phyloP scores from a whole-genome alignment of 2,113 vertebrate genomes.

The Xiphophorus couchianus region DNA sequence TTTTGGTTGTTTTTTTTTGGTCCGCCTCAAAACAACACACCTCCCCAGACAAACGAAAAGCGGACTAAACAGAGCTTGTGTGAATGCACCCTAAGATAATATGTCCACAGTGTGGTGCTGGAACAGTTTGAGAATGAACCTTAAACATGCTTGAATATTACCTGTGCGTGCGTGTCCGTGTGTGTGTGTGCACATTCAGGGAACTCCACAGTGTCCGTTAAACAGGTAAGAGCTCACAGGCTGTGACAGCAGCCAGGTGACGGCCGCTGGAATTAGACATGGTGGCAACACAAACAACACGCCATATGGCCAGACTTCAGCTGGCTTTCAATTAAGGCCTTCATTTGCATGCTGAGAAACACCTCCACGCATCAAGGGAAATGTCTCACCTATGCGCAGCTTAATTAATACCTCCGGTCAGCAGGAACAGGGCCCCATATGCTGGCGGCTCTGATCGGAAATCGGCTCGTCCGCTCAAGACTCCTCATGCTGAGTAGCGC shows the following conservation, averaged over 20 bases:
- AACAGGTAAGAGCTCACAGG: constrained; percentile 43
- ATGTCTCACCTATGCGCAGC: constrained; percentile 29
- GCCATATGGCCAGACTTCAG: constrained; percentile 71
- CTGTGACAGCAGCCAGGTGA: constrained; percentile 41
- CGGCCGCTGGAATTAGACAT: constrained; percentile 59
- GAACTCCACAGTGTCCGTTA: constrained; percentile 11
- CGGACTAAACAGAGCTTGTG: too few species aligned
- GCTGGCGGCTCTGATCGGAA: constrained; percentile 44
- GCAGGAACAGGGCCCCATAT: constrained; percentile 44
- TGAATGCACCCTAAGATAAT: too few species aligned
- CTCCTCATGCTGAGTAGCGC: constrained; percentile 47
- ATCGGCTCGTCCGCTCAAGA: constrained; percentile 11
- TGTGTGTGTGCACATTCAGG: not conserved
- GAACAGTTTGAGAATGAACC: too few species aligned
- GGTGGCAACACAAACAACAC: constrained; percentile 58
- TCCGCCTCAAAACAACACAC: too few species aligned
- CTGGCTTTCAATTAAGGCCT: constrained; percentile 69
- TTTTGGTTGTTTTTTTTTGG: too few species aligned
- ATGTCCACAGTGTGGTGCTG: too few species aligned
- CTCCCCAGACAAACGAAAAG: too few species aligned
- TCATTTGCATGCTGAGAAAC: constrained; percentile 69
- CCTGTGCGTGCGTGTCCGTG: too few species aligned
- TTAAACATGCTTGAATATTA: too few species aligned
- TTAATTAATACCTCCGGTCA: constrained; percentile 68
- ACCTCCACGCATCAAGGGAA: constrained; percentile 68